Percentiles rank a stretch among this genome's conserved stretches.
These are phyloP conservation scores for Sesamia nonagrioides DNA, from an alignment of 1,140 invertebrate genomes.

Conservation along the genomic window DNA sequence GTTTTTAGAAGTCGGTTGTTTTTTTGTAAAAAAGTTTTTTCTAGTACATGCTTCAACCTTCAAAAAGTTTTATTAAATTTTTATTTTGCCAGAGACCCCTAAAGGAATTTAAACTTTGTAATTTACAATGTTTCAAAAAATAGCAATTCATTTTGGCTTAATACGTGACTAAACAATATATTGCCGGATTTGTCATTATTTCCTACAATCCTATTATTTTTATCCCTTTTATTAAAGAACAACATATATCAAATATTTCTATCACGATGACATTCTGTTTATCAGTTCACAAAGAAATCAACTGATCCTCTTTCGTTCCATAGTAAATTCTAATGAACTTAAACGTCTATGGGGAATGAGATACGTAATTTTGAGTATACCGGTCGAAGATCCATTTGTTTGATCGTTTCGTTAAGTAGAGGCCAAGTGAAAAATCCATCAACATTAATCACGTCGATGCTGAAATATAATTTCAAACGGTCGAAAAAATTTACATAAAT, in stretches of 20 bases:
- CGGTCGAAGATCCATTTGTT: constrained; percentile 83
- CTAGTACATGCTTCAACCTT: no score
- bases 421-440: constrained; percentile 84
- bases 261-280: constrained; percentile 59
- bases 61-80: not conserved
- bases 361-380: constrained; percentile 67
- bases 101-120: constrained; percentile 51
- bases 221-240: constrained; percentile 7
- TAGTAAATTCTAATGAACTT: constrained; percentile 78
- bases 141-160: constrained; percentile 64
- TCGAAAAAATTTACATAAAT: constrained; percentile 86
- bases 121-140: constrained; percentile 57
- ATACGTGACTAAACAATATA: constrained; percentile 69
- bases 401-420: constrained; percentile 81
- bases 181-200: constrained; percentile 67
- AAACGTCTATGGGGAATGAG: constrained; percentile 67
- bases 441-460: constrained; percentile 84
- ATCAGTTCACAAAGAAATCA: constrained; percentile 70
- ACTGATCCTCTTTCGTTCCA: constrained; percentile 66
- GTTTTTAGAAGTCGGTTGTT: no score
- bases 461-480: constrained; percentile 84
- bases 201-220: constrained; percentile 35
- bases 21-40: no score
- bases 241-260: constrained; percentile 10
- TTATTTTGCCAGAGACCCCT: not conserved